Percentiles rank a stretch among this genome's conserved stretches.
Conservation (phyloP, 23 tunicate species). For the Ciona savignyi region DNA sequence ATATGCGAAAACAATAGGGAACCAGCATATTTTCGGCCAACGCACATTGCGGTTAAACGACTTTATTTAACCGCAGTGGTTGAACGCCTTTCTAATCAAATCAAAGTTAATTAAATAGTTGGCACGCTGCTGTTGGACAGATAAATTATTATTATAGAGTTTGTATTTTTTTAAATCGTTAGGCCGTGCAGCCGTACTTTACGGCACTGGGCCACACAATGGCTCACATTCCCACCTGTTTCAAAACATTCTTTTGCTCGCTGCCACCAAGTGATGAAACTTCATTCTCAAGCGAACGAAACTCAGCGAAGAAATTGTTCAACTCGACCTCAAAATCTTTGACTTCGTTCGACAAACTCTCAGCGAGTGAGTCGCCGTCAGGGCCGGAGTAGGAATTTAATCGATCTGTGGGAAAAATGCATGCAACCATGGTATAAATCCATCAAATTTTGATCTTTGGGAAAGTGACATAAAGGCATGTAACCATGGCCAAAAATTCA, state of each 20-base stretch:
- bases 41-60: no score
- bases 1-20: no score
- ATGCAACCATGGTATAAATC: neutral
- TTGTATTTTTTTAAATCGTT: no score
- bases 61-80: no score
- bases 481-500: no score
- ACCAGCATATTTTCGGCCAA: no score
- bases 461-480: neutral
- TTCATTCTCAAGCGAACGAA: neutral
- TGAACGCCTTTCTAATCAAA: no score
- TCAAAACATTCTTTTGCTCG: neutral
- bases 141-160: no score
- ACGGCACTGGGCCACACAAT: no score
- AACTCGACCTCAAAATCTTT: neutral
- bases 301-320: neutral
- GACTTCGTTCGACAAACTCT: neutral
- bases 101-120: no score
- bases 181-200: no score
- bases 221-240: neutral
- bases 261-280: neutral
- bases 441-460: neutral
- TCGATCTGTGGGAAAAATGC: neutral
- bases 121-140: no score
- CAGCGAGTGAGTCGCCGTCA: neutral
- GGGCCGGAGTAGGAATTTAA: neutral